Conservation (phyloP, 2,113 vertebrate species). For the Cyprinodon tularosa region DNA sequence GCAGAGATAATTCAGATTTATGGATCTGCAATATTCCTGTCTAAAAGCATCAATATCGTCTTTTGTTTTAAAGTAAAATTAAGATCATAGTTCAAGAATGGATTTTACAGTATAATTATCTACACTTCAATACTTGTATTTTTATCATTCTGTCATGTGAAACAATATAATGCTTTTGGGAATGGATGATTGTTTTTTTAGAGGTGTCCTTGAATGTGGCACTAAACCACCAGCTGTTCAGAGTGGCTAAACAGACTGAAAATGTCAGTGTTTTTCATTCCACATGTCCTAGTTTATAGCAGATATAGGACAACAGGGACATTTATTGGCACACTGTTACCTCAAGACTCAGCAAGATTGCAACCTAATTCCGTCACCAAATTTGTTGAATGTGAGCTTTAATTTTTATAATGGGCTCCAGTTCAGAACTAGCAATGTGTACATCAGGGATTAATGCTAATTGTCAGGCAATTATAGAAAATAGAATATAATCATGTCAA, state of each 20-base stretch:
- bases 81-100: too few species aligned
- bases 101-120: neutral
- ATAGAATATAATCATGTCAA: neutral
- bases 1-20: neutral
- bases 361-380: slow-evolving; percentile 26
- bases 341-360: slow-evolving; percentile 27
- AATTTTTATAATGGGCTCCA: slow-evolving; percentile 1
- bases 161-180: neutral
- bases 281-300: slow-evolving; percentile 32
- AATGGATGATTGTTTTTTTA: slow-evolving; percentile 5
- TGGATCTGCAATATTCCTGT: neutral
- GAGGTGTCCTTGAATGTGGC: slow-evolving; percentile 57
- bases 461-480: slow-evolving; percentile 66
- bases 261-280: slow-evolving; percentile 24
- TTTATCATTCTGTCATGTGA: neutral
- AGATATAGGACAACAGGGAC: slow-evolving; percentile 34
- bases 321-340: slow-evolving; percentile 28
- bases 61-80: neutral
- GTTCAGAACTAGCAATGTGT: slow-evolving; percentile 40
- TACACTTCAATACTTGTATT: neutral
- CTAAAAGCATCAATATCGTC: too few species aligned
- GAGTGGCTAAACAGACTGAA: slow-evolving; percentile 38
- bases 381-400: slow-evolving; percentile 13
- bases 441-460: slow-evolving; percentile 52
- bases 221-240: slow-evolving; percentile 58